These are phyloP conservation scores for Nephrotoma appendiculata DNA, from an alignment of 2,888 invertebrate species.

Conservation along the genomic window DNA sequence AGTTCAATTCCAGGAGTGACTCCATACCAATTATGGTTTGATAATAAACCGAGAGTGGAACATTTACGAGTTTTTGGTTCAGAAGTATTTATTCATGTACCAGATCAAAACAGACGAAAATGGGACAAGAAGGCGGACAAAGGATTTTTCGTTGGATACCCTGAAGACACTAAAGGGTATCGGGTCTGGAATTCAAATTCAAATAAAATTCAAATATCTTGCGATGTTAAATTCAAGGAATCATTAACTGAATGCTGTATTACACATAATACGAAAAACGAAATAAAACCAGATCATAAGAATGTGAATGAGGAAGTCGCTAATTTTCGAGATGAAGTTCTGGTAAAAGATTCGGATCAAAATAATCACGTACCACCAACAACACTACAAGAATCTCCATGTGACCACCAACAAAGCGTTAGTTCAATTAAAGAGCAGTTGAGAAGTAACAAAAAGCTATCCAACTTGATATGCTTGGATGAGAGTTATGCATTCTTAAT, in stretches of 20 bases:
- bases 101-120: constrained; percentile 12
- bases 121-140: neutral
- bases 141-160: neutral
- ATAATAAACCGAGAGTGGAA: constrained; percentile 10
- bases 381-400: neutral
- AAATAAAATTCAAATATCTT: neutral
- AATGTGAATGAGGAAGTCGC: neutral
- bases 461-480: neutral
- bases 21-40: constrained; percentile 15
- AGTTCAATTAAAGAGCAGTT: neutral
- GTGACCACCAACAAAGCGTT: neutral
- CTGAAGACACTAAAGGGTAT: neutral
- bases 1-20: constrained; percentile 12
- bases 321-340: neutral
- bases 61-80: constrained; percentile 16
- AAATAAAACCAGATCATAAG: too few species aligned
- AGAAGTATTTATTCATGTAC: constrained; percentile 13
- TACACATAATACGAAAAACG: too few species aligned
- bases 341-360: neutral
- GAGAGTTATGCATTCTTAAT: neutral
- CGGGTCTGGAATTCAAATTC: neutral
- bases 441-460: neutral
- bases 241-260: too few species aligned
- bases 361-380: neutral
- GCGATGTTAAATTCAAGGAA: constrained; percentile 2